phyloP scores from a whole-genome alignment of 2,888 invertebrate species.

The Drosophila dives region DNA sequence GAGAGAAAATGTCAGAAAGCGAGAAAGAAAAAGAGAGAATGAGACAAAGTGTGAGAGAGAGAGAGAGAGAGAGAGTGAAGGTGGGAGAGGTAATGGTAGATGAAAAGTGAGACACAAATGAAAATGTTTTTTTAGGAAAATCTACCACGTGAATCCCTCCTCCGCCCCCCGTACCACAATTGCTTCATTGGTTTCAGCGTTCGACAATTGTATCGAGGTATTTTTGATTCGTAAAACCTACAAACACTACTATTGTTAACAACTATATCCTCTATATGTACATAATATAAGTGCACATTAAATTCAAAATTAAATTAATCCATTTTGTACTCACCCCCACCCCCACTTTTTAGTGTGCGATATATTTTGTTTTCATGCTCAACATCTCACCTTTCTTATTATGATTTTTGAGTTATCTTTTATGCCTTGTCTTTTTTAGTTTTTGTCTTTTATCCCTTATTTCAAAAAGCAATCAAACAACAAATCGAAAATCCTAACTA shows the following conservation, averaged over 20 bases:
- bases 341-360: not conserved
- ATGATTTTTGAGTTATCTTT: not conserved
- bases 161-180: slow-evolving; percentile 56
- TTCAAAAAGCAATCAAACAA: slow-evolving; percentile 5
- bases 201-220: slow-evolving; percentile 68
- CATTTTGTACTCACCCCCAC: not conserved
- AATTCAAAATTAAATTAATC: slow-evolving; percentile 7
- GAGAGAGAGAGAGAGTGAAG: slow-evolving; percentile 4
- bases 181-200: slow-evolving; percentile 73
- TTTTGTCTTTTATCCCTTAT: slow-evolving; percentile 2
- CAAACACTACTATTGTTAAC: not conserved
- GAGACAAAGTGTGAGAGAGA: slow-evolving; percentile 7
- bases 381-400: not conserved
- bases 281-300: slow-evolving; percentile 11
- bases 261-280: slow-evolving; percentile 16
- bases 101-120: slow-evolving; percentile 22
- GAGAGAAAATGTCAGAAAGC: slow-evolving; percentile 5
- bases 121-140: slow-evolving; percentile 21
- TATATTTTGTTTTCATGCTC: not conserved
- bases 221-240: slow-evolving; percentile 46
- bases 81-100: slow-evolving; percentile 31
- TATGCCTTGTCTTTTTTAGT: slow-evolving; percentile 9
- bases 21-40: slow-evolving; percentile 2
- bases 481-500: slow-evolving; percentile 44
- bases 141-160: slow-evolving; percentile 27